A percentile compares a stretch with the other conserved stretches of the same genome.
phyloP scores from a whole-genome alignment of 2,888 invertebrate species.

The Drosophila nr. medialis region DNA sequence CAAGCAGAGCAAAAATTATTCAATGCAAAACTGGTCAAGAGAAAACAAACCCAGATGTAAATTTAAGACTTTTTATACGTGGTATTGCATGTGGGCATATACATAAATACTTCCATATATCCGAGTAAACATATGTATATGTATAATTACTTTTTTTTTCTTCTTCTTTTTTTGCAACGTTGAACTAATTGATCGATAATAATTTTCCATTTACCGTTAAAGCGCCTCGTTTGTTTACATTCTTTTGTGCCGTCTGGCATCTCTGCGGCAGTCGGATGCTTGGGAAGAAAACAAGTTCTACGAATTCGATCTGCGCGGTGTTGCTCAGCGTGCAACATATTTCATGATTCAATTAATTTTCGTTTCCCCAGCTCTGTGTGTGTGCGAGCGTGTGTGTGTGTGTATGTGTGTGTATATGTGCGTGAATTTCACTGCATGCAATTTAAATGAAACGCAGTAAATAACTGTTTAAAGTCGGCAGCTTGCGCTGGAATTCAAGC shows the following conservation, averaged over 20 bases:
- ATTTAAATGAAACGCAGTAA: slow-evolving; percentile 42
- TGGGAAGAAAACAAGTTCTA: slow-evolving; percentile 69
- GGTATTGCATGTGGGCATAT: slow-evolving; percentile 52
- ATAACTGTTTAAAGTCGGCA: slow-evolving; percentile 62
- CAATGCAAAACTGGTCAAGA: slow-evolving; percentile 39
- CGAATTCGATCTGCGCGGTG: slow-evolving; percentile 52
- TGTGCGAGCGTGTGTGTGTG: slow-evolving; percentile 20
- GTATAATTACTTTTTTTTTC: slow-evolving; percentile 12
- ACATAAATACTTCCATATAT: slow-evolving; percentile 14
- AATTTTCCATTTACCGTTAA: slow-evolving; percentile 82
- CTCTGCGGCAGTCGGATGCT: slow-evolving; percentile 23
- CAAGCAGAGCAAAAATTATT: slow-evolving; percentile 67
- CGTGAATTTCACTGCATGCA: slow-evolving; percentile 71
- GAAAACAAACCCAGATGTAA: slow-evolving; percentile 8
- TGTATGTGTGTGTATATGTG: slow-evolving; percentile 28
- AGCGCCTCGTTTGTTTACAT: slow-evolving; percentile 80
- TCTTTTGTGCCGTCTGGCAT: slow-evolving; percentile 52
- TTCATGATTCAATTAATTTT: slow-evolving; percentile 77
- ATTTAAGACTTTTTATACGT: slow-evolving; percentile 21
- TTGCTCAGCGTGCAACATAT: slow-evolving; percentile 60
- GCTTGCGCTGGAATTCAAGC: slow-evolving; percentile 17
- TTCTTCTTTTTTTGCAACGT: slow-evolving; percentile 64
- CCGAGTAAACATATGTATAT: not conserved
- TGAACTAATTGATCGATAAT: slow-evolving; percentile 81
- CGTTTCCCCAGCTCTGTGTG: slow-evolving; percentile 28